Conservation (phyloP, 2,888 invertebrate species). For the Xylocampa areola region DNA sequence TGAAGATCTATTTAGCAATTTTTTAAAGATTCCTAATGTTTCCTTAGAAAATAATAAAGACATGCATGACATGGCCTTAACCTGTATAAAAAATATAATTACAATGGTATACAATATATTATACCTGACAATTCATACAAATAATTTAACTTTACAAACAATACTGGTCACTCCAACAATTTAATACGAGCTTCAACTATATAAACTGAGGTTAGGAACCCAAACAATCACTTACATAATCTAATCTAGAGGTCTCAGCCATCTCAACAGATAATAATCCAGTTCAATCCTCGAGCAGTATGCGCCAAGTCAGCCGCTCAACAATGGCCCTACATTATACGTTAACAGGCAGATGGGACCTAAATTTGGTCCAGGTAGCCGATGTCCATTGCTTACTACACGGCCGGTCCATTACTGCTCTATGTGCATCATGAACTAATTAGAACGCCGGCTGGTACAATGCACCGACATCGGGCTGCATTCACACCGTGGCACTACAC, state of each 20-base stretch:
- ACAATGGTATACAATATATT: no score
- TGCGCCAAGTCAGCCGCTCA: constrained; percentile 33
- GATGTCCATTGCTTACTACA: constrained; percentile 61
- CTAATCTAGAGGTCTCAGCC: constrained; percentile 10
- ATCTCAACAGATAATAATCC: constrained; percentile 39
- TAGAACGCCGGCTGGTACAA: constrained; percentile 63
- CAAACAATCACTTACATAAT: constrained; percentile 26
- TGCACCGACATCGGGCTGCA: constrained; percentile 27
- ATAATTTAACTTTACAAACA: no score
- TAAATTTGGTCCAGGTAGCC: constrained; percentile 44
- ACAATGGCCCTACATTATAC: constrained; percentile 54
- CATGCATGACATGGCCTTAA: no score
- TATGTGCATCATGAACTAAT: constrained; percentile 69
- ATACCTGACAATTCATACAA: no score
- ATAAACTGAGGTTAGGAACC: no score
- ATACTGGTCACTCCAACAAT: no score
- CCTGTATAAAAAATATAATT: no score
- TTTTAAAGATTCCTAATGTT: no score
- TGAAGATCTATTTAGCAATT: no score
- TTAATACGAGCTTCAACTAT: no score
- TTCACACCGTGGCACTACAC: constrained; percentile 33
- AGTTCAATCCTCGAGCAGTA: constrained; percentile 30
- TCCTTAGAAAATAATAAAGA: no score
- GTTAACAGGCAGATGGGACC: constrained; percentile 53
- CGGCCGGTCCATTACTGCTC: constrained; percentile 68